Base-by-base conservation (phyloP, 2,888 invertebrate species). In the Abrostola tripartita region DNA sequence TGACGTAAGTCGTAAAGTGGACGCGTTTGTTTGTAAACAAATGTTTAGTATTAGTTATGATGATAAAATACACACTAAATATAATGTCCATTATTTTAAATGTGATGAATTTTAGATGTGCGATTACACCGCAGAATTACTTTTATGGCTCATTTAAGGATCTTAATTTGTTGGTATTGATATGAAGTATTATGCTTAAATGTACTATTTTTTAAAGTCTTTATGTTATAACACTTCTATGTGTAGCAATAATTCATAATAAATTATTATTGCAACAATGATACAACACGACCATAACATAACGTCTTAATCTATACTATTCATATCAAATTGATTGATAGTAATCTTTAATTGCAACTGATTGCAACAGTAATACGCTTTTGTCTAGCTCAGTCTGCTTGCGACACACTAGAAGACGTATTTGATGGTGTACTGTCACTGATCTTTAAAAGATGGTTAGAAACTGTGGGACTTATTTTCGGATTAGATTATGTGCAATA, bases 21-120 rank as follows among this genome's bases (percentile, higher is more conserved):
- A 38, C 47, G 44, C 44, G 62, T 65, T 65, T 77, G 78, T 81
- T 81, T 74, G 51, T 74, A 79, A 79, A 74, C 63, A 74, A 53
- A 65, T 50, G 40, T 51, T 36, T 44, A 49, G 24, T 35, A 12
- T 49, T 44, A 44, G 44, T 49, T 57, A 44, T 61, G 72, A 61
- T 61, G 57, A 52, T 57, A 53, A 41, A 60, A 56, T 41, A 60
- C 10, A 8, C 6, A 41, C 41, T 54, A 40, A 61, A 62, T 40
- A 44, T 10, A 54, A 50, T 41, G 56, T 59, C 8, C 49, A 61
- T 59, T 61, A 42, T 40, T 35, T 38, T n/a, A n/a, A n/a, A n/a
- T n/a, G n/a, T n/a, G n/a, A n/a, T n/a, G n/a, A n/a, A n/a, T n/a
- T n/a, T n/a, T n/a, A n/a, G n/a, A n/a, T n/a, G n/a, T n/a, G n/a